A percentile compares a stretch with the other conserved stretches of the same genome.
These are phyloP conservation scores for Sussaba pulchella DNA, from an alignment of 2,888 invertebrate species.

Conservation along the genomic window DNA sequence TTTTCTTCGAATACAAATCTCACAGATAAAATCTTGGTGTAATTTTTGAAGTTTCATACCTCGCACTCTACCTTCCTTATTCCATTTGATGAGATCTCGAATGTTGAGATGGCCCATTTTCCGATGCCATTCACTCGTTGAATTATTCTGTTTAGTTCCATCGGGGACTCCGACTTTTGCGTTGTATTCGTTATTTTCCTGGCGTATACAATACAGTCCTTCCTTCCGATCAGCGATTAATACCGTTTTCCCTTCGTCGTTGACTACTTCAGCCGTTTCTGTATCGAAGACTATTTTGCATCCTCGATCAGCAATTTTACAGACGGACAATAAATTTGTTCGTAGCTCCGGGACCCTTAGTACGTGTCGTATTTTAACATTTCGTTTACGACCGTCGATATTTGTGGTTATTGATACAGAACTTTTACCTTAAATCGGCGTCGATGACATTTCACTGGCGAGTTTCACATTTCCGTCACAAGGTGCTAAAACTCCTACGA, in stretches of 20 bases:
- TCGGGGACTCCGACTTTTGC: slow-evolving; percentile 26
- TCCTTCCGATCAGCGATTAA: slow-evolving; percentile 34
- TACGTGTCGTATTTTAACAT: slow-evolving; percentile 33
- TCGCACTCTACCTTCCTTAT: slow-evolving; percentile 29
- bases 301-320: slow-evolving; percentile 76
- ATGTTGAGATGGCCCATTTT: slow-evolving; percentile 57
- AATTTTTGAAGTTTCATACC: slow-evolving; percentile 42
- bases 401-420: too few relatives aligned
- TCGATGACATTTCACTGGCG: slow-evolving; percentile 54
- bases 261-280: slow-evolving; percentile 48
- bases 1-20: slow-evolving; percentile 61
- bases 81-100: slow-evolving; percentile 43
- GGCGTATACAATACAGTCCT: slow-evolving; percentile 45
- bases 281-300: slow-evolving; percentile 85
- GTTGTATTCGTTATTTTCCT: too few relatives aligned
- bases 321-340: slow-evolving; percentile 54
- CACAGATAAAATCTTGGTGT: slow-evolving; percentile 19
- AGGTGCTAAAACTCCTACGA: slow-evolving; percentile 24
- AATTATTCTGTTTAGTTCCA: background rate
- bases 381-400: slow-evolving; percentile 22
- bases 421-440: slow-evolving; percentile 45
- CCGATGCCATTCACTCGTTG: slow-evolving; percentile 42
- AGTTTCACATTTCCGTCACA: slow-evolving; percentile 51
- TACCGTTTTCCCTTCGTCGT: slow-evolving; percentile 33
- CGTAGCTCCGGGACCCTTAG: slow-evolving; percentile 51